Conservation (phyloP, 2,797 vertebrate species). For the Parauchenoglanis ngamensis region DNA sequence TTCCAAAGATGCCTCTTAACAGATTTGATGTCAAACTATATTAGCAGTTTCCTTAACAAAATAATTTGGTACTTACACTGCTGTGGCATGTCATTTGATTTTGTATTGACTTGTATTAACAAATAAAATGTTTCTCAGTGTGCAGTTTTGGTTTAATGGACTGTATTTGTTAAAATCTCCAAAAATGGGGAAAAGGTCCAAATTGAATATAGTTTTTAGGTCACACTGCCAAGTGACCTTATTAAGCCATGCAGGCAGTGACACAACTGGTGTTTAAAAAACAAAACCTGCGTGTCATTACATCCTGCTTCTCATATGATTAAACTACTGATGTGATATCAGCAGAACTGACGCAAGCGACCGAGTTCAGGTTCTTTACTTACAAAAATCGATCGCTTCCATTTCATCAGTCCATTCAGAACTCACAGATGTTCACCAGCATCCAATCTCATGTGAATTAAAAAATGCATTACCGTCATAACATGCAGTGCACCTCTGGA, state of each 20-base stretch:
- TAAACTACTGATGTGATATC: background rate
- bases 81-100: background rate
- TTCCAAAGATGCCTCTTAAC: background rate
- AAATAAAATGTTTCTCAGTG: background rate
- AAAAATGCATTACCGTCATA: background rate
- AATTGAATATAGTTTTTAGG: background rate
- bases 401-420: background rate
- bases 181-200: background rate
- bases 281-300: background rate
- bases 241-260: background rate
- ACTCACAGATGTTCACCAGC: background rate
- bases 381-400: background rate
- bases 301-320: background rate
- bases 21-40: background rate
- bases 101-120: background rate
- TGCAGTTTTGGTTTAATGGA: background rate
- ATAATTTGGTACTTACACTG: background rate
- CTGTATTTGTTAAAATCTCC: background rate
- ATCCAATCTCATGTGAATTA: background rate
- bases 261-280: background rate
- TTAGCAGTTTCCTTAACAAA: background rate
- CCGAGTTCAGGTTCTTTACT: background rate
- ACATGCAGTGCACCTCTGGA: too few species aligned
- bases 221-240: background rate
- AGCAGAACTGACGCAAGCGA: background rate